Conservation (phyloP, 2,797 vertebrate genomes). For the Erpetoichthys calabaricus region DNA sequence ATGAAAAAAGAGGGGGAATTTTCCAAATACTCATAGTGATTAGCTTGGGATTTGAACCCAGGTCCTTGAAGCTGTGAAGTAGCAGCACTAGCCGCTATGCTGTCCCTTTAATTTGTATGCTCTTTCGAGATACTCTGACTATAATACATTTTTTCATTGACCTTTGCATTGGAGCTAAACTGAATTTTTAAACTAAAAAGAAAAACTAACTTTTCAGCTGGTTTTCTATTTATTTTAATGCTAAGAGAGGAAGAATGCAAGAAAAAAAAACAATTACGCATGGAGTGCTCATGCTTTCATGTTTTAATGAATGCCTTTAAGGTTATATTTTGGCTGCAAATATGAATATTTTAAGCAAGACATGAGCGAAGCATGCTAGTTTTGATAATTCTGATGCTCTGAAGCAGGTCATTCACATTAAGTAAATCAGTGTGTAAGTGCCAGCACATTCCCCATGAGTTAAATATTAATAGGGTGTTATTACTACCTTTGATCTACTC, state of each 20-base stretch:
- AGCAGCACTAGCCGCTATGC: too few species aligned
- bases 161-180: too few species aligned
- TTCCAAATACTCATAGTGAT: too few species aligned
- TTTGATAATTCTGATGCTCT: constrained; percentile 4
- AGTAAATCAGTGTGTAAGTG: constrained; percentile 4
- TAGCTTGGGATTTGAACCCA: too few species aligned
- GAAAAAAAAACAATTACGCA: constrained; percentile 17
- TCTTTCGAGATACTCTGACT: too few species aligned
- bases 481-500: constrained; percentile 8
- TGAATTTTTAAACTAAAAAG: too few species aligned
- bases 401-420: constrained; percentile 5
- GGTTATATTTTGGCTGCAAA: constrained; percentile 4
- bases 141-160: too few species aligned
- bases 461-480: constrained; percentile 17
- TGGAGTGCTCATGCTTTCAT: constrained; percentile 6
- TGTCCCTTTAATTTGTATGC: too few species aligned
- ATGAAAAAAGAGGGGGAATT: too few species aligned
- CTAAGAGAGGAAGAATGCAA: neutral
- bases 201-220: too few species aligned
- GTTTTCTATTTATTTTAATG: too few species aligned
- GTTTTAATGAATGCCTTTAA: constrained; percentile 8
- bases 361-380: constrained; percentile 2
- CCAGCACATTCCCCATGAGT: constrained; percentile 10
- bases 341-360: constrained; percentile 8
- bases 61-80: too few species aligned